A percentile compares a stretch with the other conserved stretches of the same genome.
Evolutionary conservation across 2,797 vertebrate species (phyloP).

Genomic region (Sarcoramphus papa): DNA sequence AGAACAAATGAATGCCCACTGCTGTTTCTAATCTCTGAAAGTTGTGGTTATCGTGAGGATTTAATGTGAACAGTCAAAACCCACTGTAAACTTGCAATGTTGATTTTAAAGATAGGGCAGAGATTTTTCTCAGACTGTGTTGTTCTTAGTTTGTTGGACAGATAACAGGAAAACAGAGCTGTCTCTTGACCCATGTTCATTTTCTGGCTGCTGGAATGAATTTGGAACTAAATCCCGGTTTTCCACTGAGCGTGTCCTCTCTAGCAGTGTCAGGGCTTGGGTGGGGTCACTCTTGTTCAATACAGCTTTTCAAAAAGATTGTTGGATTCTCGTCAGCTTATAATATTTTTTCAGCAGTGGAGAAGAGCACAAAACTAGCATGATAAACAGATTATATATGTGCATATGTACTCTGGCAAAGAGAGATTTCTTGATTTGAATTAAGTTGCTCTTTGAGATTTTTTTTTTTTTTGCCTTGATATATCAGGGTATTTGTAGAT

Average conservation of each 20-base stretch:
- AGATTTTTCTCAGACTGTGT: neutral
- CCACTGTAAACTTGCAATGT: neutral
- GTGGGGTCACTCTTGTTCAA: constrained; percentile 66
- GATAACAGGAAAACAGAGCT: constrained; percentile 47
- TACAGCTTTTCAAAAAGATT: constrained; percentile 44
- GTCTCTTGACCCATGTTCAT: constrained; percentile 41
- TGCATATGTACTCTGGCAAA: neutral
- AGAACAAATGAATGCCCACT: neutral
- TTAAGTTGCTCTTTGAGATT: neutral
- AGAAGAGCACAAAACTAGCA: neutral
- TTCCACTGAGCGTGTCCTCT: constrained; percentile 57
- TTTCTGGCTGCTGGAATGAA: constrained; percentile 65
- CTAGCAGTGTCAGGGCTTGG: constrained; percentile 63
- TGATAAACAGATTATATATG: neutral
- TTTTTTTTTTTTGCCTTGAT: neutral
- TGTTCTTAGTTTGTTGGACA: constrained; percentile 9
- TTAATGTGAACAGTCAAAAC: neutral
- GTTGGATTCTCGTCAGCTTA: constrained; percentile 51
- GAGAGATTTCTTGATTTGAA: neutral
- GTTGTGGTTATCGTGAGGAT: neutral
- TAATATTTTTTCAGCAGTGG: neutral
- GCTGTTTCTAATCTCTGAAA: neutral
- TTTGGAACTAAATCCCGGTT: constrained; percentile 54
- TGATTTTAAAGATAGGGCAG: neutral
- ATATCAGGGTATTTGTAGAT: neutral